Percentiles rank a stretch among this genome's conserved stretches.
These are phyloP conservation scores for Ursus arctos DNA, from an alignment of 2,113 vertebrate genomes.

Conservation along the genomic window DNA sequence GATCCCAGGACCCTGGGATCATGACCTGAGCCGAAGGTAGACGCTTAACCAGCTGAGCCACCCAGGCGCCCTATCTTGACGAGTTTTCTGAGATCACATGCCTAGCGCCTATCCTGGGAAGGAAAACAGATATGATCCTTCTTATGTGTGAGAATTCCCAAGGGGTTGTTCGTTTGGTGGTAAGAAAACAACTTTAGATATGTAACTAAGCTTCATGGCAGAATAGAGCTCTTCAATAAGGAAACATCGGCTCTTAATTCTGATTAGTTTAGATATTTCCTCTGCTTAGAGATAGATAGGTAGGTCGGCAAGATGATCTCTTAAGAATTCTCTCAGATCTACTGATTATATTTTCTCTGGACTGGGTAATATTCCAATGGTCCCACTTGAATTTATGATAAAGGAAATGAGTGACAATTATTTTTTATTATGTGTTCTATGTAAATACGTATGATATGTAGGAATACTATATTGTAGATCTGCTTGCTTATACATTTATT, in stretches of 20 bases:
- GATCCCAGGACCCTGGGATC: not conserved
- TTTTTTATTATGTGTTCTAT: constrained; percentile 17
- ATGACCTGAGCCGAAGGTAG: not conserved
- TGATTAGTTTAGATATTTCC: constrained; percentile 31
- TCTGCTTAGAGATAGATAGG: not conserved
- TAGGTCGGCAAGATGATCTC: not conserved
- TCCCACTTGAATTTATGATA: constrained; percentile 42
- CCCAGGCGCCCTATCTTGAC: not conserved
- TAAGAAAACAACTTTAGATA: constrained; percentile 57
- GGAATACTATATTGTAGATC: not conserved
- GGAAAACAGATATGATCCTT: constrained; percentile 4
- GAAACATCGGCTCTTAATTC: constrained; percentile 29
- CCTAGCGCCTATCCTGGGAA: not conserved
- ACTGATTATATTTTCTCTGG: constrained; percentile 34
- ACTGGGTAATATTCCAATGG: constrained; percentile 53
- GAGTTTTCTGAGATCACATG: not conserved
- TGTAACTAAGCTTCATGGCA: constrained; percentile 7
- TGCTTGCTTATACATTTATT: constrained; percentile 39
- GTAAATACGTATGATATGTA: not conserved
- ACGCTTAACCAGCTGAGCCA: not conserved
- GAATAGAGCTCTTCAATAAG: not conserved
- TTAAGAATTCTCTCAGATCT: constrained; percentile 55
- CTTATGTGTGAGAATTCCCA: not conserved
- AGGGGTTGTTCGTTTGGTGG: not conserved
- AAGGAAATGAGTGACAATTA: constrained; percentile 58